Evolutionary conservation across 2,888 invertebrate species (phyloP).

Genomic region (Ornithoptera alexandrae): DNA sequence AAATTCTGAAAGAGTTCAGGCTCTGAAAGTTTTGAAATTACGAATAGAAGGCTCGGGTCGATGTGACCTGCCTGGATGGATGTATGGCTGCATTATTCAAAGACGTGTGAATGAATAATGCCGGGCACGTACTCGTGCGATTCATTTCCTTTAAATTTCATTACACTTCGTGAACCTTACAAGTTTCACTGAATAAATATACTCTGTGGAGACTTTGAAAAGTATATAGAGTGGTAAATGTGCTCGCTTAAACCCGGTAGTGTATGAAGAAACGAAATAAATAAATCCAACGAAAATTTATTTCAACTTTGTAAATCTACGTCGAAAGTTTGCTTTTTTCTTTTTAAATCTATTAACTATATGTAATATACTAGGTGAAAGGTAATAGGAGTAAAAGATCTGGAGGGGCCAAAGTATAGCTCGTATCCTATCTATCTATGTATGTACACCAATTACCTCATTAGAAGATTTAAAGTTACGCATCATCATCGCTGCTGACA

Average conservation of each 20-base stretch:
- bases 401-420: no score
- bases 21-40: conserved; percentile 1
- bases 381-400: no score
- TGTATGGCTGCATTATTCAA: conserved; percentile 18
- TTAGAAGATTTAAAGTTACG: no score
- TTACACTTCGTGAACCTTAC: conserved; percentile 3
- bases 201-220: neutral
- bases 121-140: conserved; percentile 9
- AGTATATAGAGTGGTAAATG: neutral
- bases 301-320: no score
- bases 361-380: no score
- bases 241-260: neutral
- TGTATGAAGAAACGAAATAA: neutral
- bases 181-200: neutral
- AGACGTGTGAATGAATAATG: conserved; percentile 22
- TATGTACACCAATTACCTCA: no score
- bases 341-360: no score
- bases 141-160: conserved; percentile 24
- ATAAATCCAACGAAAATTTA: neutral
- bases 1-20: neutral
- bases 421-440: no score
- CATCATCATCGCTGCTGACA: no score
- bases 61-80: neutral
- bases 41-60: neutral
- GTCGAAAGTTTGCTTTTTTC: no score